Evolutionary conservation across 2,113 vertebrate genomes (phyloP), one percentile per base, ranked within the genome.

Genomic region (Brevimyrus niger): DNA sequence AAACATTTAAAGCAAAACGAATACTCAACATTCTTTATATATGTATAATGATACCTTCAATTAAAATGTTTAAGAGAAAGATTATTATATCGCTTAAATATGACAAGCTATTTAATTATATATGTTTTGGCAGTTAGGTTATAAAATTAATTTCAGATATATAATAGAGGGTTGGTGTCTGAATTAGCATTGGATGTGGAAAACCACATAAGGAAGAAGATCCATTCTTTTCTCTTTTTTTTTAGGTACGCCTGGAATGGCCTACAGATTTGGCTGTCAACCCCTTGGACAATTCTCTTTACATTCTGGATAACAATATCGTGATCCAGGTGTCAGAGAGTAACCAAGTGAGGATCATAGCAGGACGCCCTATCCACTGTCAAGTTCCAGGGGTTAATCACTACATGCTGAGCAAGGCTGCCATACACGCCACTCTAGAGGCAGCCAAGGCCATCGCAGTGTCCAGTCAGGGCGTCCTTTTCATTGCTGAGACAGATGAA

Each of bases 281-380:
- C 92, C 97, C 97, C 1, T 92, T 97, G 58, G 97, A 97, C 94
- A 97, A 97, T 88, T 97, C 97, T 0, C 92, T 97, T 46, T 97
- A 97, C 10, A 95, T 97, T 55, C 95, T 97, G 90, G 97, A 97
- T 94, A 97, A 97, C 94, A 97, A 97, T 92, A 97, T 97, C 5
- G 97, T 97, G 48, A 95, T 97, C 84, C 96, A 97, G 93, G 96
- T 97, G 92, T 96, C 96, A 1, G 96, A 97, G 92, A 95, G 90
- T 51, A 92, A 93, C 13, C 95, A 96, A 0, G 97, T 97, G 88
- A 93, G 96, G 8, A 97, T 97, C 46, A 95, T 97, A 4, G 97
- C 97, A 0, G 97, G 97, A 0, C 95, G 96, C 44, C 97, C 97
- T 53, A 97, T 97, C 87, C 97, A 97, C 93, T 97, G 97, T 93